Conservation (phyloP, 1,140 invertebrate species). For the Pogonognathellus flavescens region DNA sequence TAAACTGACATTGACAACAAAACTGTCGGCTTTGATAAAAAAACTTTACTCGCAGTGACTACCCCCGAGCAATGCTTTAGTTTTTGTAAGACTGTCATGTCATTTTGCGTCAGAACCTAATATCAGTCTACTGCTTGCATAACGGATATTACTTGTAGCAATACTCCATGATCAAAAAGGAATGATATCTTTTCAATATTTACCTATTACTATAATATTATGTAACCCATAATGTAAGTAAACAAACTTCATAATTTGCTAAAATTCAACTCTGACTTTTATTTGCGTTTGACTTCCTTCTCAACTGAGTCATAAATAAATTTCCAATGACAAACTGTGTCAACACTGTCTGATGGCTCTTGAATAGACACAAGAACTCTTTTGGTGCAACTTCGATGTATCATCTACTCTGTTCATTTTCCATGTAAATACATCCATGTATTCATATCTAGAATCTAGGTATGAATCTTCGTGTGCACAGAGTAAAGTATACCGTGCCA, state of each 20-base stretch:
- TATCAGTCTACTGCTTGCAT: background rate
- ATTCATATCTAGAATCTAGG: no score
- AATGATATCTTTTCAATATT: constrained; percentile 15
- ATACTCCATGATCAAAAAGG: background rate
- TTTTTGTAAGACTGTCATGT: constrained; percentile 21
- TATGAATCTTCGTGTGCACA: no score
- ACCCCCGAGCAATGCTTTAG: background rate
- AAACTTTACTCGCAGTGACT: background rate
- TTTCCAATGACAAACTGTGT: constrained; percentile 16
- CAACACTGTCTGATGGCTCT: constrained; percentile 42
- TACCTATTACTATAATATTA: background rate
- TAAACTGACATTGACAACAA: background rate
- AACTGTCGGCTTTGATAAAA: constrained; percentile 34
- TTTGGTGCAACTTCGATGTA: background rate
- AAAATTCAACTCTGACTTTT: background rate
- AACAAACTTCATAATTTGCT: background rate
- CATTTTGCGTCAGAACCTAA: background rate
- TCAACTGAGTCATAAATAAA: constrained; percentile 30
- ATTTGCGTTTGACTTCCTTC: constrained; percentile 5
- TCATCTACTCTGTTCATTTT: no score
- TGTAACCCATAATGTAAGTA: background rate
- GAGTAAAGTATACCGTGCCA: background rate
- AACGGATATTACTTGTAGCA: background rate
- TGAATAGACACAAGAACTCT: constrained; percentile 18
- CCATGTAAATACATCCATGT: no score